These are phyloP conservation scores for Drosophila kambysellisi DNA, from an alignment of 2,888 invertebrate genomes.

Conservation along the genomic window DNA sequence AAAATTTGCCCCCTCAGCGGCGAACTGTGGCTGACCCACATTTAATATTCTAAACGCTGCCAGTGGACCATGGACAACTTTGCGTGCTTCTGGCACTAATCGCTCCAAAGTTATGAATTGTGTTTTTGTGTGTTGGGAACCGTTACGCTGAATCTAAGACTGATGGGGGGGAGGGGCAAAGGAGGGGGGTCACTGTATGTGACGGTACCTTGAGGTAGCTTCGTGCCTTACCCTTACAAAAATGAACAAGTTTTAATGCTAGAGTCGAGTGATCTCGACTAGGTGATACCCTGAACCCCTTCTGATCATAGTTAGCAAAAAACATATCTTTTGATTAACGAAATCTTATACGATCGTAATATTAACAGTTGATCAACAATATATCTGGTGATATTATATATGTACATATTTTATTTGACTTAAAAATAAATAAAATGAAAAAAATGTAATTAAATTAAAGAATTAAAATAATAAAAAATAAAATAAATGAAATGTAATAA, in stretches of 20 bases:
- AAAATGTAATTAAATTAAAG: neutral
- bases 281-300: neutral
- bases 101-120: conserved; percentile 28
- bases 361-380: neutral
- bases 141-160: conserved; percentile 30
- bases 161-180: neutral
- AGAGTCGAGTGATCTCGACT: neutral
- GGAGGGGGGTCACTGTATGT: conserved; percentile 1
- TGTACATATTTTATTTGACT: neutral
- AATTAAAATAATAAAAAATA: neutral
- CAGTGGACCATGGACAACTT: conserved; percentile 50
- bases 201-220: neutral
- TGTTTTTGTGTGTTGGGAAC: conserved; percentile 10
- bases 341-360: neutral
- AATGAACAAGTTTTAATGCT: neutral
- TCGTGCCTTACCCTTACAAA: neutral
- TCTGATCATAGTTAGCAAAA: neutral
- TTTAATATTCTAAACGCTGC: conserved; percentile 56
- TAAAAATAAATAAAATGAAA: neutral
- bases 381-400: neutral
- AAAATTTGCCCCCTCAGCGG: conserved; percentile 23
- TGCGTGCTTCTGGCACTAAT: conserved; percentile 58
- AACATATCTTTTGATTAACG: neutral
- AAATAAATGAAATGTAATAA: neutral
- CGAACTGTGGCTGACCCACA: conserved; percentile 57